Base-by-base conservation (phyloP, 2,797 vertebrate genomes). In the Sebastes itinus region DNA sequence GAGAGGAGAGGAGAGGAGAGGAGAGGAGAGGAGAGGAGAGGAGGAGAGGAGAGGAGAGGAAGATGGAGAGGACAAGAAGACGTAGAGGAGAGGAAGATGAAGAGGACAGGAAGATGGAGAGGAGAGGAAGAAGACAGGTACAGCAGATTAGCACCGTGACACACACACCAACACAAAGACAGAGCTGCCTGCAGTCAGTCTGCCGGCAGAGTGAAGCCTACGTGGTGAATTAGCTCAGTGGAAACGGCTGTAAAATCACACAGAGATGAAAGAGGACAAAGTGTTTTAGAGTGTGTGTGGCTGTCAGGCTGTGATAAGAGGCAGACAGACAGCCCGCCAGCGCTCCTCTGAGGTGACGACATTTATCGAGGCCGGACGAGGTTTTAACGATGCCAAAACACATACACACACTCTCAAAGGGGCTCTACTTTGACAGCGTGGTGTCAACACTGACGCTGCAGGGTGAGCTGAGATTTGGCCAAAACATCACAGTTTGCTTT, bases 291-390 rank as follows among this genome's bases (percentile, higher is more conserved):
- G 66, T 72, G 58, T 72, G 58, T 42, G 22, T 65, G 11, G 71
- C 81, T 92, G 87, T 86, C 70, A 75, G 74, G 59, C 70, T 33
- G 86, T 55, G 80, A 85, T 91, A 94, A 91, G 85, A 69, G 23
- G 78, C 80, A 84, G 74, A 78, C 85, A 80, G 72, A 49, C 65
- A 10, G 60, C 66, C 82, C 32, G 71, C 64, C 20, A 59, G 77
- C 52, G 3, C 70, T 75, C 54, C 80, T 80, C 59, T 5, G 64
- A 83, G 81, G 77, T 83, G 86, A 82, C 83, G 59, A 77, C 80
- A 85, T 87, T 81, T 71, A 90, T 76, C 18, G 35, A 77, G 76
- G 71, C 69, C 76, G 75, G 63, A 78, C 12, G n/a, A 80, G 11
- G 72, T 22, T 81, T 86, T 80, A 78, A 82, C 63, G 38, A 73